These are phyloP conservation scores for Sarcophaga peregrina DNA, from an alignment of 1,140 invertebrate species.

Conservation along the genomic window DNA sequence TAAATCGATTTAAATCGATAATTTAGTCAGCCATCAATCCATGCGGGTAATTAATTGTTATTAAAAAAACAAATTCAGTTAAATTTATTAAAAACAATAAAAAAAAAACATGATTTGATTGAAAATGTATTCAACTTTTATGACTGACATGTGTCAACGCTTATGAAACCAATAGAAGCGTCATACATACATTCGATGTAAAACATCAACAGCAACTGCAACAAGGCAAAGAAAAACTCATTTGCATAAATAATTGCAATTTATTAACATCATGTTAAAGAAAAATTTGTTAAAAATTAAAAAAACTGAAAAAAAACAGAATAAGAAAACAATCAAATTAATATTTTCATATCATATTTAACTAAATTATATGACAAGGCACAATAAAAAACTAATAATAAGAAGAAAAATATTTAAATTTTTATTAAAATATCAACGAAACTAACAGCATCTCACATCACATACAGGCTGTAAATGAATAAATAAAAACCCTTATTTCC, in stretches of 20 bases:
- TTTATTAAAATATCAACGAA: no score
- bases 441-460: no score
- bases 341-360: background rate
- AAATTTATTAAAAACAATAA: background rate
- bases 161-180: background rate
- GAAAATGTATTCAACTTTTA: background rate
- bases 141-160: slow-evolving; percentile 32
- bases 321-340: background rate
- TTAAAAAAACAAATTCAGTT: background rate
- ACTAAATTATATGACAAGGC: no score
- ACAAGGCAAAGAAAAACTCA: background rate
- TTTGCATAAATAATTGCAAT: slow-evolving; percentile 41
- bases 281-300: background rate
- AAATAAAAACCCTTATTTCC: slow-evolving; percentile 34
- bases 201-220: no score
- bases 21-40: background rate
- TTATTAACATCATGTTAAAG: background rate
- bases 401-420: no score
- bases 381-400: no score
- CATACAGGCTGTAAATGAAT: background rate
- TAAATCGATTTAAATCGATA: no score
- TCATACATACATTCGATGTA: no score
- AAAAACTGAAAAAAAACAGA: background rate
- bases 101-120: background rate
- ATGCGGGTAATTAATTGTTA: slow-evolving; percentile 31